phyloP scores from a whole-genome alignment of 2,113 vertebrate species.

The Sylvia atricapilla region DNA sequence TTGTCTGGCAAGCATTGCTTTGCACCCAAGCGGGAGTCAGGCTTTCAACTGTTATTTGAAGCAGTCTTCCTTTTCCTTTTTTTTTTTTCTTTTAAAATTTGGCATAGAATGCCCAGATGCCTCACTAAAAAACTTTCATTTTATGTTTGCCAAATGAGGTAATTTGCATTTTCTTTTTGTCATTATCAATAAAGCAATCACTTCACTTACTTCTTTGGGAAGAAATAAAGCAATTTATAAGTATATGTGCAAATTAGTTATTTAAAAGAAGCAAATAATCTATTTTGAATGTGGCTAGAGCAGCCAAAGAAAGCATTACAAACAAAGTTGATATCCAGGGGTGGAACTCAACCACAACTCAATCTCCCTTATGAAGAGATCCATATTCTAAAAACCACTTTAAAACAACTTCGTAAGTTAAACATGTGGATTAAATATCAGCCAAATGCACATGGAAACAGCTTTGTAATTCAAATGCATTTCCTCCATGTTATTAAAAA shows the following conservation, averaged over 20 bases:
- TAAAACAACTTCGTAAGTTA: background rate
- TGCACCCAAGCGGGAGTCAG: background rate
- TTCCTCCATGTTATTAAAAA: background rate
- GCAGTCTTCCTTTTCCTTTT: accelerated
- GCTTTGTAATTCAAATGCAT: background rate
- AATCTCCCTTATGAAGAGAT: background rate
- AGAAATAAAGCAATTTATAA: background rate
- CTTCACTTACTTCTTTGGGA: background rate
- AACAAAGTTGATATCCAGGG: background rate
- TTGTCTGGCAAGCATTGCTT: background rate
- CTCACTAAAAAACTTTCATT: background rate
- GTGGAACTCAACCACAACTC: background rate
- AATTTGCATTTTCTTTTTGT: background rate
- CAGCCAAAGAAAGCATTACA: background rate
- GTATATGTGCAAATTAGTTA: background rate
- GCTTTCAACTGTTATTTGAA: background rate
- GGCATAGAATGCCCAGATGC: background rate
- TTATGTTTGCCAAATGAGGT: background rate
- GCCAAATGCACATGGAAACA: background rate
- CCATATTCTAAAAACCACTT: background rate
- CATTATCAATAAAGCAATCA: background rate
- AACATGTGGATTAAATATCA: background rate
- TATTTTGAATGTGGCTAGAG: background rate
- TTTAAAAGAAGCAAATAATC: background rate
- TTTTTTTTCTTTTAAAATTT: background rate